Percentiles rank a stretch among this genome's conserved stretches.
phyloP scores from a whole-genome alignment of 2,797 vertebrate genomes.

The Nyctalus aviator region DNA sequence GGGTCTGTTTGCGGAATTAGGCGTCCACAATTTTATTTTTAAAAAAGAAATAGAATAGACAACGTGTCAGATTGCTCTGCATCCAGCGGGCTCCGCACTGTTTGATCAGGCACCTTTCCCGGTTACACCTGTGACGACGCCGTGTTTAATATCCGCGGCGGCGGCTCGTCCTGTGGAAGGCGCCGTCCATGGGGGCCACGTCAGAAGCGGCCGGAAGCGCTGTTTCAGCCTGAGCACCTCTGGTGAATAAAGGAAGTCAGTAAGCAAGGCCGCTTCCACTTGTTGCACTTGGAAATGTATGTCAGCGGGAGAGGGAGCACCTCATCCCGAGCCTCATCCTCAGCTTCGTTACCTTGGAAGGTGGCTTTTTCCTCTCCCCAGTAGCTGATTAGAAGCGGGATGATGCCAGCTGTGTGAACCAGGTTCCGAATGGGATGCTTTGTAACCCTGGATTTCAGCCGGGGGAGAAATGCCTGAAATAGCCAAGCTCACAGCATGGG shows the following conservation, averaged over 20 bases:
- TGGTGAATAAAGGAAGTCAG: background rate
- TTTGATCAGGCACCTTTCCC: background rate
- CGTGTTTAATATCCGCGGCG: background rate
- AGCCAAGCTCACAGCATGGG: background rate
- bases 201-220: background rate
- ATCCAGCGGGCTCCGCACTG: background rate
- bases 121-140: background rate
- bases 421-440: background rate
- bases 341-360: background rate
- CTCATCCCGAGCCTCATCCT: background rate
- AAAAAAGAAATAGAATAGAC: background rate
- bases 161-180: background rate
- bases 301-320: background rate
- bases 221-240: background rate
- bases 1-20: background rate
- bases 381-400: background rate
- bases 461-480: background rate
- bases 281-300: background rate
- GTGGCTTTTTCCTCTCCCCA: background rate
- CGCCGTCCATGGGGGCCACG: background rate
- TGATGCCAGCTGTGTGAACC: background rate
- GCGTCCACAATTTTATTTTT: background rate
- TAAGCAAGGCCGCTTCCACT: background rate
- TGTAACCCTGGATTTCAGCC: slow-evolving; percentile 26
- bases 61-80: background rate